Conservation (phyloP, 2,888 invertebrate species). For the Spialia ferax region DNA sequence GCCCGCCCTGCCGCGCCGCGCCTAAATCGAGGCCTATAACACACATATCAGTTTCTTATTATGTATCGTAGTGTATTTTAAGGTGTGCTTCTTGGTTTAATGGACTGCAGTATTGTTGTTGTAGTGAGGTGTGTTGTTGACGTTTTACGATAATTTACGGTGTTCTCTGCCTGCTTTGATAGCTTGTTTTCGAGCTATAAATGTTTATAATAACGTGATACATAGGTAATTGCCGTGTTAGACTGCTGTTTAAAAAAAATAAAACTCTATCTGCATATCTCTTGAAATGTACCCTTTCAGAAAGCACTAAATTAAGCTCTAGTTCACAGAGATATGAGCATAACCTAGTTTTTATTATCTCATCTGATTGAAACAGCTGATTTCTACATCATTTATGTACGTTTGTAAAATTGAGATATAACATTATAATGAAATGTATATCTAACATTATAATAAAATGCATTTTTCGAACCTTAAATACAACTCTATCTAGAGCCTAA, state of each 20-base stretch:
- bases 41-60: conserved; percentile 72
- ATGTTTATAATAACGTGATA: too few species aligned
- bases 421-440: too few species aligned
- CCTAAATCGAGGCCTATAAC: conserved; percentile 66
- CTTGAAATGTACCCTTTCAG: neutral
- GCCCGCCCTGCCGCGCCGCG: conserved; percentile 35
- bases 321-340: neutral
- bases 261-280: neutral
- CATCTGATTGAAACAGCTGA: neutral
- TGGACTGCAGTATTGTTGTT: conserved; percentile 4
- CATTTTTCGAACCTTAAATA: too few species aligned
- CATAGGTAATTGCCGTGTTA: too few species aligned
- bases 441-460: too few species aligned
- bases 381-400: neutral
- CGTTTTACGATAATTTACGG: neutral
- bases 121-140: conserved; percentile 13
- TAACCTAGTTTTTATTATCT: neutral
- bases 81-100: conserved; percentile 44
- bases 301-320: too few species aligned
- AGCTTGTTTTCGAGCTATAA: neutral
- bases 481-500: too few species aligned
- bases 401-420: neutral
- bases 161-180: conserved; percentile 23
- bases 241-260: too few species aligned
- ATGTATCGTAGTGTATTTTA: conserved; percentile 50